Evolutionary conservation across 2,113 vertebrate genomes (phyloP).

Genomic region (Saccopteryx bilineata): DNA sequence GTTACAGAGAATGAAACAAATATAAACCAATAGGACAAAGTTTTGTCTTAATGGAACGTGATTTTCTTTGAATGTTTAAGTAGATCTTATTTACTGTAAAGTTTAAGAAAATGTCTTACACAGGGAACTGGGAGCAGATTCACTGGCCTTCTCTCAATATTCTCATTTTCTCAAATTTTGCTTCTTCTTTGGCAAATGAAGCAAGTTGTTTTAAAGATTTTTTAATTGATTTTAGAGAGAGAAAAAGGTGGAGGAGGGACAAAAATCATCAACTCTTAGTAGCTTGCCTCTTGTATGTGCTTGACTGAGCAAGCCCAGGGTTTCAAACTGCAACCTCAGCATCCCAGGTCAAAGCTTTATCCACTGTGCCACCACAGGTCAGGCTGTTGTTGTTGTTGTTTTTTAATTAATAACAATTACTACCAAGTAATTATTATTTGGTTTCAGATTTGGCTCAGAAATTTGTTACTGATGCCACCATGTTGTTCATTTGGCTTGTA

Average conservation of each 20-base stretch:
- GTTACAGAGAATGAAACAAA: background rate
- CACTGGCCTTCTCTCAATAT: background rate
- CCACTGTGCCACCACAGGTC: too few species aligned
- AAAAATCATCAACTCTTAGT: too few species aligned
- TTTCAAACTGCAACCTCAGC: too few species aligned
- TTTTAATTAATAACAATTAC: conserved; percentile 46
- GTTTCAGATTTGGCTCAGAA: background rate
- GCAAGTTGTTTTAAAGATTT: background rate
- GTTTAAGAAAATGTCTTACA: background rate
- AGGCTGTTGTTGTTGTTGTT: background rate
- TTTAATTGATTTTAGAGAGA: too few species aligned
- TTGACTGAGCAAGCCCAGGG: too few species aligned
- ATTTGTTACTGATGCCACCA: background rate
- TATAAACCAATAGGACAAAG: background rate
- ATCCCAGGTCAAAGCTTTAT: too few species aligned
- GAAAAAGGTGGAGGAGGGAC: too few species aligned
- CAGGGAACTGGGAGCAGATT: background rate
- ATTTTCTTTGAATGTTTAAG: conserved; percentile 4
- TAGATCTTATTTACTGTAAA: conserved; percentile 45
- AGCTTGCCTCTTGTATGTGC: too few species aligned
- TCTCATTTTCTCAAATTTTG: background rate
- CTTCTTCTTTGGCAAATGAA: conserved; percentile 5
- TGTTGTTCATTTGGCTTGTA: background rate
- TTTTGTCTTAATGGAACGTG: conserved; percentile 26
- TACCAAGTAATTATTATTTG: background rate